A percentile compares a stretch with the other conserved stretches of the same genome.
Conservation (phyloP, 2,113 vertebrate species). For the Marmota flaviventris region DNA sequence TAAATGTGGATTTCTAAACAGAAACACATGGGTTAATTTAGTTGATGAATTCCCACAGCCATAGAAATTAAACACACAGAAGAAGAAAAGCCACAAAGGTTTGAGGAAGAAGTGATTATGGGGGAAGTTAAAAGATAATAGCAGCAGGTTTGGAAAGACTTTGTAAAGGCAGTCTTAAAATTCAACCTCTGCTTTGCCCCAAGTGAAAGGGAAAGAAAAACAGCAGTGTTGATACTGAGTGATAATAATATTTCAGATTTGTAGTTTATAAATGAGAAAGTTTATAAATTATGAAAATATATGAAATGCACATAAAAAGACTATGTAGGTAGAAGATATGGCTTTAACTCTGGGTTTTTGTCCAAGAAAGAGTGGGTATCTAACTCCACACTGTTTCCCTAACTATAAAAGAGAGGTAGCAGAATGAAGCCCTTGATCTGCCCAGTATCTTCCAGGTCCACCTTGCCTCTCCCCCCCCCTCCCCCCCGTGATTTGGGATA, state of each 20-base stretch:
- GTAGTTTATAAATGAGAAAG: background rate
- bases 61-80: background rate
- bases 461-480: too few species aligned
- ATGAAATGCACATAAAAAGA: background rate
- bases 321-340: background rate
- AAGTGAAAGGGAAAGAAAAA: background rate
- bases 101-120: conserved; percentile 1
- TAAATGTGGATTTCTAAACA: background rate
- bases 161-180: background rate
- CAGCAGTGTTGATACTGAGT: background rate
- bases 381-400: background rate
- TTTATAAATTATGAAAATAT: background rate
- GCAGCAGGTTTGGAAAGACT: background rate
- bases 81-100: background rate
- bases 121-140: background rate
- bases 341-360: background rate
- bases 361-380: background rate
- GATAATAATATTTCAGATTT: background rate
- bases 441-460: too few species aligned
- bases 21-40: background rate
- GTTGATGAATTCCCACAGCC: conserved; percentile 22
- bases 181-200: background rate
- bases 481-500: background rate
- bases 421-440: background rate
- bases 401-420: too few species aligned